A percentile compares a stretch with the other conserved stretches of the same genome.
Evolutionary conservation across 2,113 vertebrate species (phyloP).

Genomic region (Sula dactylatra): DNA sequence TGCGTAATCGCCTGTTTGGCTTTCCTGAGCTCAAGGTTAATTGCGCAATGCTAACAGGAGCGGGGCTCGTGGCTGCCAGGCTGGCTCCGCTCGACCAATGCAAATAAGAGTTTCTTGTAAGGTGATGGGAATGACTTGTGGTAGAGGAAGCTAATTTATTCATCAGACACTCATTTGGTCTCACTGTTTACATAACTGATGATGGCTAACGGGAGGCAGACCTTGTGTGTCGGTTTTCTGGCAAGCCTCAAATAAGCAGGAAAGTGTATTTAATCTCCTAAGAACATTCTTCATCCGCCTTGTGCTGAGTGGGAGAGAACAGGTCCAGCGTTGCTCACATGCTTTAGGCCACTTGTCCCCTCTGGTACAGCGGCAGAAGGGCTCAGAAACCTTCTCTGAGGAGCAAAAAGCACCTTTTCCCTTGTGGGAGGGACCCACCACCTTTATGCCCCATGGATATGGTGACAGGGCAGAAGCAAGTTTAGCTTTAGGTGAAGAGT

Average conservation of each 20-base stretch:
- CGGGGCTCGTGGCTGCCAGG: neutral
- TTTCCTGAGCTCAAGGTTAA: neutral
- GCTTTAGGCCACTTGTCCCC: neutral
- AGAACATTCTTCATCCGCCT: neutral
- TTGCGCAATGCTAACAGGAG: neutral
- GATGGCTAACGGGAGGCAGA: neutral
- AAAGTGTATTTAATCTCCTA: neutral
- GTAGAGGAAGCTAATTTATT: neutral
- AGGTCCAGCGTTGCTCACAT: neutral
- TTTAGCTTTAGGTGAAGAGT: neutral
- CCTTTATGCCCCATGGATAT: neutral
- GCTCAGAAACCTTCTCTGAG: neutral
- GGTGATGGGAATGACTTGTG: neutral
- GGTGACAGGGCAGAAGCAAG: neutral
- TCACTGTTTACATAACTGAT: neutral
- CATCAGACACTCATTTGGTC: neutral
- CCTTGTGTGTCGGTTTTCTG: neutral
- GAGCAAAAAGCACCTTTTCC: neutral
- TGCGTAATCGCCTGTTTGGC: neutral
- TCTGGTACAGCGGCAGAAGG: neutral
- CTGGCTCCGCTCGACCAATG: fast-evolving
- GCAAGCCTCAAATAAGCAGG: neutral
- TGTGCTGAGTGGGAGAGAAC: neutral
- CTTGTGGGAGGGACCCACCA: neutral
- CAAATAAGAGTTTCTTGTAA: neutral